A percentile compares a stretch with the other conserved stretches of the same genome.
phyloP scores from a whole-genome alignment of 2,113 vertebrate genomes.

The Thunnus thynnus region DNA sequence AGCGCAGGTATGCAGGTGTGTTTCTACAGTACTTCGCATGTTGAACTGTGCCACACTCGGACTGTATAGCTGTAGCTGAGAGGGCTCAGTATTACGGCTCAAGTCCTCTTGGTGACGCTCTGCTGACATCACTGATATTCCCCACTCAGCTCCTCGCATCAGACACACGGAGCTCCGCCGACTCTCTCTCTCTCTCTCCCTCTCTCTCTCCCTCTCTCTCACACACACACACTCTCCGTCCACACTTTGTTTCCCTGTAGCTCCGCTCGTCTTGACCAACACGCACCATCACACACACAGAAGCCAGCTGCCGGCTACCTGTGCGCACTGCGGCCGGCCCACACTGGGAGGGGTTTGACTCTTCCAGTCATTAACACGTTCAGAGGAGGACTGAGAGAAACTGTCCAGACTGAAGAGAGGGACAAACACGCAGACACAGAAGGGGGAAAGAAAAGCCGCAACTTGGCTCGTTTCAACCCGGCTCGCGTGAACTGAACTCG shows the following conservation, averaged over 20 bases:
- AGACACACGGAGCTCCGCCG: conserved; percentile 35
- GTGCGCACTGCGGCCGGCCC: conserved; percentile 59
- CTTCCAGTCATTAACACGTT: conserved; percentile 22
- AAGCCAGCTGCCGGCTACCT: conserved; percentile 49
- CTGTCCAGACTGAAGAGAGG: neutral
- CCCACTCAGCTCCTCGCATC: conserved; percentile 46
- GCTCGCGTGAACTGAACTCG: conserved; percentile 35
- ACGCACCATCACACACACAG: conserved; percentile 4
- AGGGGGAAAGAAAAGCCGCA: conserved; percentile 9
- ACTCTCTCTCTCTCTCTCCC: conserved; percentile 7
- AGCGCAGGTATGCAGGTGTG: conserved; percentile 15
- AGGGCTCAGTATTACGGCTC: conserved; percentile 49
- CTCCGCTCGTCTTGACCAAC: conserved; percentile 29
- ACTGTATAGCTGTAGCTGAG: neutral
- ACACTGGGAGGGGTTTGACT: conserved; percentile 54
- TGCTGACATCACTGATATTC: conserved; percentile 78
- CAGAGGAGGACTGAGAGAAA: conserved; percentile 2
- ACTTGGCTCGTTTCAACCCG: conserved; percentile 51
- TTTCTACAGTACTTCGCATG: neutral
- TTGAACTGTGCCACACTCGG: neutral
- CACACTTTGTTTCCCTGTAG: conserved; percentile 40
- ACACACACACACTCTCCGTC: conserved; percentile 32
- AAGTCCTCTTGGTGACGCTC: conserved; percentile 81
- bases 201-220: neutral
- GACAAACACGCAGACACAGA: neutral